Evolutionary conservation across 2,888 invertebrate genomes (phyloP), one percentile per base, ranked within the genome.

Genomic region (Oscheius onirici): DNA sequence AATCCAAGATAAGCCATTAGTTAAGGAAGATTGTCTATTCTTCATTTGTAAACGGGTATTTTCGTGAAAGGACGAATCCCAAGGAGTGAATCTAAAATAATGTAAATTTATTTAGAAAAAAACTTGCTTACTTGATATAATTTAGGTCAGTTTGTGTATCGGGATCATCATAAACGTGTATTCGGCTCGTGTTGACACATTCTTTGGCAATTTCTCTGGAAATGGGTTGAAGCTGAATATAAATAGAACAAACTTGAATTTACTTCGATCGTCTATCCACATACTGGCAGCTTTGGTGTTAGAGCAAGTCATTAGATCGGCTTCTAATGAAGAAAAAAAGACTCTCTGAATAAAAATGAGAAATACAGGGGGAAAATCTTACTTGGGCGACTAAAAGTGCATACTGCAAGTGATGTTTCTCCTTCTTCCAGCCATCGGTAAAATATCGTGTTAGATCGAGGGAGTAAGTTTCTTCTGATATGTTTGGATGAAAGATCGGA

Each of bases 391-490:
- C 83, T 8, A 75, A 52, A 11, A 83, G 69, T n/a, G 78, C 81
- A 44, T 81, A 71, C 20, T 70, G 51, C 2, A 83, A 49, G 58
- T 78, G 76, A 51, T 83, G 82, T 51, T 79, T 79, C 3, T 82
- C 80, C n/a, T 49, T 63, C 58, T 80, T 79, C 82, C 82, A 83
- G 3, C 81, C 81, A 69, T 80, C 79, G n/a, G 82, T 82, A 68
- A 83, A 83, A 22, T 72, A 81, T 43, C 82, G 54, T 24, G 52
- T 60, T 63, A 80, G n/a, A 28, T 77, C 78, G 5, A 83, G 69
- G 10, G 54, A 34, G 6, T 67, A 65, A 3, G 73, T 72, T 44
- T 78, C 75, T 17, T 58, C 24, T 22, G 71, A 46, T 8, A 82
- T 72, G 26, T 73, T 52, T 1, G 83, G 83, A 69, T 83, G 83